These are phyloP conservation scores for Galaxea fascicularis DNA, from an alignment of 92 coral and sea anemone genomes.

Conservation along the genomic window DNA sequence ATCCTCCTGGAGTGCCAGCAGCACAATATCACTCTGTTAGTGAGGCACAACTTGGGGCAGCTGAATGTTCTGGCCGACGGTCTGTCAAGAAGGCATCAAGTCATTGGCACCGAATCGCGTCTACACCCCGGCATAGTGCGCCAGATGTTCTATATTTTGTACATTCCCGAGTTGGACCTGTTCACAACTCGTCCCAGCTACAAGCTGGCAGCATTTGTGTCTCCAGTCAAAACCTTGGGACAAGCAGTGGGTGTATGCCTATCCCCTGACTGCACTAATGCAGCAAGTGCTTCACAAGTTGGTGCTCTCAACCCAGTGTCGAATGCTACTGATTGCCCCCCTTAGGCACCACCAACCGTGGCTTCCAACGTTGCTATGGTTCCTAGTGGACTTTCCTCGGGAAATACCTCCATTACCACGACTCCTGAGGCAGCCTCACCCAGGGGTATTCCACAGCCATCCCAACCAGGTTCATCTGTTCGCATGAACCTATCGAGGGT, in stretches of 20 bases:
- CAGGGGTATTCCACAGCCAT: constrained; percentile 33
- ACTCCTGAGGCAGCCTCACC: constrained; percentile 15
- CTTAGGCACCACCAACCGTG: constrained; percentile 43
- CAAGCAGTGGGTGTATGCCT: constrained; percentile 29
- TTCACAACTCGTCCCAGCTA: constrained; percentile 32
- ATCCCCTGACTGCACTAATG: constrained; percentile 36
- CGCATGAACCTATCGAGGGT: constrained; percentile 20
- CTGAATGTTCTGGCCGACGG: constrained; percentile 37
- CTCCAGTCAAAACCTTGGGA: constrained; percentile 12
- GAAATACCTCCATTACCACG: constrained; percentile 7
- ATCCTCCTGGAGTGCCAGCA: no score
- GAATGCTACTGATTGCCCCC: constrained; percentile 46
- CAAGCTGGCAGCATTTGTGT: constrained; percentile 39
- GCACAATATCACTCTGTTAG: no score
- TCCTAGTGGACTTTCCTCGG: constrained; percentile 35
- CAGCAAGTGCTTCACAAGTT: constrained; percentile 34
- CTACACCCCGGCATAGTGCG: constrained; percentile 33
- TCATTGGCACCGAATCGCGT: constrained; percentile 39
- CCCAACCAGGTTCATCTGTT: no score
- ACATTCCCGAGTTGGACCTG: constrained; percentile 42
- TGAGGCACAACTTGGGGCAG: no score
- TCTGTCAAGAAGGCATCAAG: constrained; percentile 34
- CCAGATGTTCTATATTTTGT: constrained; percentile 31
- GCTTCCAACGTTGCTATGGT: constrained; percentile 26
- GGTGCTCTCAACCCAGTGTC: constrained; percentile 23